Conservation (phyloP, 2,797 vertebrate genomes). For the Hippocampus kuda region DNA sequence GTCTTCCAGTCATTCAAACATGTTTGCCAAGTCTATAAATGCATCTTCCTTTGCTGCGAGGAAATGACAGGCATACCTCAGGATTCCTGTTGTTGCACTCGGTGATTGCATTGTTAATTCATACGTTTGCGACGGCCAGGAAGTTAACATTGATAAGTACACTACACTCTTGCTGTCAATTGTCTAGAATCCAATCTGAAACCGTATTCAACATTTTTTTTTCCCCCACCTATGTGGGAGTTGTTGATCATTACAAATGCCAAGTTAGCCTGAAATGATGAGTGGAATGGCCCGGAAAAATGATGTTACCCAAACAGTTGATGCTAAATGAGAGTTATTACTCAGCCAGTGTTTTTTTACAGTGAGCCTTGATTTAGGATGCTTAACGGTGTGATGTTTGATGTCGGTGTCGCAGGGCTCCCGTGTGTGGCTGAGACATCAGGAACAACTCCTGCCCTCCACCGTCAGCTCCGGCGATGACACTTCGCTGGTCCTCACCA, state of each 20-base stretch:
- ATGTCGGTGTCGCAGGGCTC: slow-evolving; percentile 65
- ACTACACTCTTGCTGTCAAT: background rate
- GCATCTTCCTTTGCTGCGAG: slow-evolving; percentile 31
- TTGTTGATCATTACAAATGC: background rate
- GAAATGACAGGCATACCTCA: slow-evolving; percentile 47
- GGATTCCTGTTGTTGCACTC: background rate
- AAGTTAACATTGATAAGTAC: background rate
- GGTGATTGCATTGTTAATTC: slow-evolving; percentile 1
- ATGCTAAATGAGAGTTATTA: background rate
- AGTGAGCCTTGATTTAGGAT: slow-evolving; percentile 24
- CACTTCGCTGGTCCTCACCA: slow-evolving; percentile 66
- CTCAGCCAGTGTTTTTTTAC: background rate
- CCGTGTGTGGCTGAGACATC: slow-evolving; percentile 76
- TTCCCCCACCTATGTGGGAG: no score
- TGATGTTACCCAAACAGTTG: background rate
- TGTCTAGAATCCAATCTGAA: background rate
- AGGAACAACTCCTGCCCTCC: slow-evolving; percentile 77
- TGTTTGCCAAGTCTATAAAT: slow-evolving; percentile 14
- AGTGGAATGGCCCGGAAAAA: background rate
- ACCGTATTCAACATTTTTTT: background rate
- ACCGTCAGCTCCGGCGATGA: slow-evolving; percentile 66
- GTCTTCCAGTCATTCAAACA: slow-evolving; percentile 9
- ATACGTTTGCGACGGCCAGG: background rate
- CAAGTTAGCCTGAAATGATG: background rate
- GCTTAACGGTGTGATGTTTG: slow-evolving; percentile 27